phyloP scores from a whole-genome alignment of 2,797 vertebrate genomes.

The Limnodromus scolopaceus region DNA sequence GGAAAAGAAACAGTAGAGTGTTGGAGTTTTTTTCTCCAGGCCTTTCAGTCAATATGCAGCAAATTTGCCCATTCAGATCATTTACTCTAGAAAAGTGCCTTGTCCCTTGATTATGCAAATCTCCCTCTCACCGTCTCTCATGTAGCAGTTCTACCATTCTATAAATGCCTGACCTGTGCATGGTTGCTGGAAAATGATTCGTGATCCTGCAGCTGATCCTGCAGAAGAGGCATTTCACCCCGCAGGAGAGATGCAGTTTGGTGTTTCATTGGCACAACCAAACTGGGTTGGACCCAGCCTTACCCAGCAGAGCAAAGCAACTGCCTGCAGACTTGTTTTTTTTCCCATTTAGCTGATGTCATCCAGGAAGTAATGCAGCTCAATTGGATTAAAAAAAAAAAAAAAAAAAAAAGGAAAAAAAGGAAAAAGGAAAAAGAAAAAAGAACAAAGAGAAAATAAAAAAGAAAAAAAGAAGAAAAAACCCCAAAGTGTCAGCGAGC shows the following conservation, averaged over 20 bases:
- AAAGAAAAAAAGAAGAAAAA: not conserved
- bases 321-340: not conserved
- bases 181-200: not conserved
- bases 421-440: no score
- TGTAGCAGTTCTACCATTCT: not conserved
- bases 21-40: not conserved
- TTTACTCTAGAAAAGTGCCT: not conserved
- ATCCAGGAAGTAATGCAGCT: not conserved
- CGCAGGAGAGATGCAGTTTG: fast-evolving
- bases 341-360: not conserved
- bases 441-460: no score
- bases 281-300: not conserved
- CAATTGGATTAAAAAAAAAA: not conserved
- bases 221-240: not conserved
- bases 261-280: not conserved
- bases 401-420: no score
- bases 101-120: not conserved
- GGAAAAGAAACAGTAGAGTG: not conserved
- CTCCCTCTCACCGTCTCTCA: not conserved
- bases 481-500: not conserved
- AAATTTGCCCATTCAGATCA: not conserved
- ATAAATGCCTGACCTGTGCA: not conserved
- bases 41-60: not conserved
- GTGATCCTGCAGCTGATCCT: not conserved
- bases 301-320: not conserved